Evolutionary conservation across 2,888 invertebrate species (phyloP), one percentile per base, ranked within the genome.

Genomic region (Drosophila yooni): DNA sequence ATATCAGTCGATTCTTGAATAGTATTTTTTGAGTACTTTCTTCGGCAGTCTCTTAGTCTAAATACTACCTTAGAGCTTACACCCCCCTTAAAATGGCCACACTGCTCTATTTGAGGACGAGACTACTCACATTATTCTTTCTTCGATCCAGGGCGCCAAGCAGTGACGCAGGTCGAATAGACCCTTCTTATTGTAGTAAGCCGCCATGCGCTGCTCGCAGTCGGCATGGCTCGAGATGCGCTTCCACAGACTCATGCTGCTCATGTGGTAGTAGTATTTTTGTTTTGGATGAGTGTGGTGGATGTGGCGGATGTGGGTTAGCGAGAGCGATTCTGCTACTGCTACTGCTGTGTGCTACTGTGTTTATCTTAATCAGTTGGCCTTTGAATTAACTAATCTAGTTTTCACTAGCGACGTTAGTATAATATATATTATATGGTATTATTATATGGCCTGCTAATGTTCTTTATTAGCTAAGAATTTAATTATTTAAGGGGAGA

Each of bases 101-200:
- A 57, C 52, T 57, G 53, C 56, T 38, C 36, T 56, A 15, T 40
- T 43, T 11, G 31, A 56, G 43, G 40, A 38, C 46, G 33, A 46
- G 46, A 72, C 77, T 79, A 94, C 95, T 95, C 94, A 98, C 98
- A 97, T 97, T 92, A 97, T 96, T 91, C 97, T 95, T 74, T 96
- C 97, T 92, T 99, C 99, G 74, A 99, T 97, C 97, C 98, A 99
- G 82, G 95, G 94, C 1, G 98, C 97, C 76, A 98, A 94, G 89
- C 97, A 97, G 90, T 98, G 97, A 15, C 99, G 95, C n/a, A 99
- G 97, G 94, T 99, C 99, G 25, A 98, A 97, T 0, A 99, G 98
- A 92, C 98, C 98, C 90, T 97, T 96, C 73, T 97, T 97, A n/a
- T 96, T 97, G 92, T 99, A 99, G 67, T 97, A 96, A 4, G 95